Conservation (phyloP, 2,113 vertebrate species). For the Rafetus swinhoei region DNA sequence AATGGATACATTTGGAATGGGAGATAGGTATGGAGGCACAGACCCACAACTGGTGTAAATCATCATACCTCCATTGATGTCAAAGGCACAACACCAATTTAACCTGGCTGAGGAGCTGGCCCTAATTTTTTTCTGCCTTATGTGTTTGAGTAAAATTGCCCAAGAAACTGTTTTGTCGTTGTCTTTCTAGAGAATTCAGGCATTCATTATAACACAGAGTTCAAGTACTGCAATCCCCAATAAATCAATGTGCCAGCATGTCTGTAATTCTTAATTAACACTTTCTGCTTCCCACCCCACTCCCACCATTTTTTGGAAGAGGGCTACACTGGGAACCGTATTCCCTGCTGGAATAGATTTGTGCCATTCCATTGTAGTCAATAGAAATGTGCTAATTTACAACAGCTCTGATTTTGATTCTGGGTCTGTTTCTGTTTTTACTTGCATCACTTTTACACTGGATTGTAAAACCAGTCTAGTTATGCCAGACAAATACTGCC, state of each 20-base stretch:
- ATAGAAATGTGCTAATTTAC: constrained; percentile 16
- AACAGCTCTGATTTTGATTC: not conserved
- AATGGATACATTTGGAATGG: not conserved
- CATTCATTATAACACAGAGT: not conserved
- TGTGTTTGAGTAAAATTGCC: not conserved
- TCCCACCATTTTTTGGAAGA: not conserved
- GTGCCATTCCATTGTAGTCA: not conserved
- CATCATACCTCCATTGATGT: not conserved
- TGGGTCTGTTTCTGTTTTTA: not conserved
- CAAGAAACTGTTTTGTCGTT: not conserved
- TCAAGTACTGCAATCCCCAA: not conserved
- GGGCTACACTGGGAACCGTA: not conserved
- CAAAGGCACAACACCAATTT: not conserved
- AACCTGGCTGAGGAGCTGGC: not conserved
- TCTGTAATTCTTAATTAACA: constrained; percentile 18
- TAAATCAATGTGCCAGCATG: constrained; percentile 7
- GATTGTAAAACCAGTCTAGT: not conserved
- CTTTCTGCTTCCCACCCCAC: not conserved
- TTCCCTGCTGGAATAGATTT: constrained; percentile 16
- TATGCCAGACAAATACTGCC: not conserved
- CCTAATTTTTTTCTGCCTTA: not conserved
- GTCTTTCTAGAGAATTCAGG: not conserved
- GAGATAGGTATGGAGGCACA: not conserved
- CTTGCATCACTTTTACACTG: not conserved
- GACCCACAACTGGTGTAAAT: not conserved